phyloP scores from a whole-genome alignment of 2,888 invertebrate genomes.

The Apamea epomidion region DNA sequence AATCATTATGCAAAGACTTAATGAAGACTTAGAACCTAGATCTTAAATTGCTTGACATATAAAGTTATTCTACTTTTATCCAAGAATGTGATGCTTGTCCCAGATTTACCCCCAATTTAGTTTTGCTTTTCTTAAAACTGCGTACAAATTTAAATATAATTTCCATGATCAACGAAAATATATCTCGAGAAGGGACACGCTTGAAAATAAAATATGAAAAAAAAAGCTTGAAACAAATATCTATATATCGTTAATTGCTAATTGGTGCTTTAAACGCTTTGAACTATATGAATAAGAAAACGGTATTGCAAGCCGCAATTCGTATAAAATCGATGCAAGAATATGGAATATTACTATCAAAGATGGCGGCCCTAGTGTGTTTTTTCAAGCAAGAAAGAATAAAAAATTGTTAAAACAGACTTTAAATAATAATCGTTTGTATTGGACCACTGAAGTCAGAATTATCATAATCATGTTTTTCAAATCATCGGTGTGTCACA shows the following conservation, averaged over 20 bases:
- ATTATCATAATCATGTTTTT: not conserved
- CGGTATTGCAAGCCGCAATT: not conserved
- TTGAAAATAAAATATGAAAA: constrained; percentile 39
- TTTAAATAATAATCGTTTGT: not conserved
- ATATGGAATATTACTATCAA: not conserved
- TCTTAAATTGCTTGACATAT: constrained; percentile 72
- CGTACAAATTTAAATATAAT: constrained; percentile 20
- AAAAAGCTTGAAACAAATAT: constrained; percentile 43
- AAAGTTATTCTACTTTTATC: constrained; percentile 70
- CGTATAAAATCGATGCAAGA: constrained; percentile 9
- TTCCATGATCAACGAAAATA: constrained; percentile 1
- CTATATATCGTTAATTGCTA: constrained; percentile 57
- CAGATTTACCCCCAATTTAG: constrained; percentile 72
- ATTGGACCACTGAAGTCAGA: not conserved
- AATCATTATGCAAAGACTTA: constrained; percentile 60
- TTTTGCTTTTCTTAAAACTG: constrained; percentile 68
- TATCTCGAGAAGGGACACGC: constrained; percentile 30
- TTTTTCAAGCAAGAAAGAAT: not conserved
- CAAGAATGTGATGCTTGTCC: constrained; percentile 83
- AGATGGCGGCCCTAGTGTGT: not conserved
- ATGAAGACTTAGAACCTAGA: constrained; percentile 66
- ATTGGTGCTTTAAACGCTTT: constrained; percentile 63
- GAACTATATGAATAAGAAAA: constrained; percentile 35
- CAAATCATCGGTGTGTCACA: constrained; percentile 11
- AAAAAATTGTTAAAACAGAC: not conserved